Evolutionary conservation across 1,140 invertebrate species (phyloP), one percentile per base, ranked within the genome.

Genomic region (Cherax quadricarinatus): DNA sequence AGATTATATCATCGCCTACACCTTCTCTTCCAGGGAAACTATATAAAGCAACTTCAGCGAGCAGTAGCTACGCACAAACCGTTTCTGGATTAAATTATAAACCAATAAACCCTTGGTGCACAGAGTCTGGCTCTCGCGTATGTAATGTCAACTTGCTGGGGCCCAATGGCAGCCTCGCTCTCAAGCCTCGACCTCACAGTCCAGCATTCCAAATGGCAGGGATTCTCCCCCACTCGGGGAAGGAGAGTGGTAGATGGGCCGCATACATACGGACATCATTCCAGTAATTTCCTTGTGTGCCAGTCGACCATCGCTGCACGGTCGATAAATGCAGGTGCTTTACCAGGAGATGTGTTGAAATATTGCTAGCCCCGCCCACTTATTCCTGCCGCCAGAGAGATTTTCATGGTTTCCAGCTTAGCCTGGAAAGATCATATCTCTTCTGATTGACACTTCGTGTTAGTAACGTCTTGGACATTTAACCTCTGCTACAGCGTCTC

Each of bases 171-270:
- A 30, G 70, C 16, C n/a, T 1, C 9, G 24, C n/a, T 75, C 70
- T 75, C 6, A 75, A 75, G 30, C 30, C 70, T 75, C 70, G 6
- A 24, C 70, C 70, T 75, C 24, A 75, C 21, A 75, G 7, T 24
- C 70, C 24, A 75, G 70, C 70, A 75, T 30, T 75, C 70, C 70
- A 75, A 75, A 30, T 75, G 70, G 70, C n/a, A 75, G 70, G 24
- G 24, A 75, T 24, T 75, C 70, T 7, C 6, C 12, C 24, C n/a
- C 10, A 30, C 24, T 75, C 0, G 70, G 24, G 70, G 9, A n/a
- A 75, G 30, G 24, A 75, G 7, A 6, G 4, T 5, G 70, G n/a
- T 24, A 21, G 5, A 30, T 0, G 7, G 70, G 2, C 6, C 21
- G n/a, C n/a, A 12, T n/a, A 6, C 18, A 6, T 24, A 30, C 9